Conservation (phyloP, 2,113 vertebrate genomes). For the Brachyistius frenatus region DNA sequence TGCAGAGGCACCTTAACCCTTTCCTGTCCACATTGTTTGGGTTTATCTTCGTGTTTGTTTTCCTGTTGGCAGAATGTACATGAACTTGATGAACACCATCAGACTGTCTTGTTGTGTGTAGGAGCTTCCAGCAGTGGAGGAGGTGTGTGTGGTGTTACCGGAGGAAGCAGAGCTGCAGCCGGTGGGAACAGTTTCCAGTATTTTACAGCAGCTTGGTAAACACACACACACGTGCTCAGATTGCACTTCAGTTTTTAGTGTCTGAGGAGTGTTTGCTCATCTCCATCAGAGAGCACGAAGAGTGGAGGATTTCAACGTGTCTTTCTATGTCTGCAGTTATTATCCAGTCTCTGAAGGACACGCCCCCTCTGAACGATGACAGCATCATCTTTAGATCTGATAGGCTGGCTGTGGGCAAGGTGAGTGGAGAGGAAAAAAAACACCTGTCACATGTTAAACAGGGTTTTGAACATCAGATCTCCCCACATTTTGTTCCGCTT, state of each 20-base stretch:
- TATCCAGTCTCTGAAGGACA: constrained; percentile 89
- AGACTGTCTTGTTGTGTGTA: constrained; percentile 49
- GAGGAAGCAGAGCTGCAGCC: constrained; percentile 87
- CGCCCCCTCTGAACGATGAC: constrained; percentile 90
- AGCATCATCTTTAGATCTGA: constrained; percentile 91
- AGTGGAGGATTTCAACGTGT: not conserved
- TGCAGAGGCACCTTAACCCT: no score
- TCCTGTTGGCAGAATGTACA: no score
- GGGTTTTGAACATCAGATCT: no score
- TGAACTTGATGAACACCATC: no score
- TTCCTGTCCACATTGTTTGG: no score
- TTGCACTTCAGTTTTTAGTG: not conserved
- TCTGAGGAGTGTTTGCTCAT: not conserved
- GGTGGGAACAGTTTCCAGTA: constrained; percentile 89
- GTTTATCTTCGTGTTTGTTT: no score
- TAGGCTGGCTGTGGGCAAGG: constrained; percentile 89
- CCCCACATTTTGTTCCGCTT: no score
- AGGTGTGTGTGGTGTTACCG: constrained; percentile 85
- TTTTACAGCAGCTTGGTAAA: constrained; percentile 91
- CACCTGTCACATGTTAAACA: not conserved
- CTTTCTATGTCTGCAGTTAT: constrained; percentile 83
- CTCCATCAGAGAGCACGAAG: not conserved
- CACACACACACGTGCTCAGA: not conserved
- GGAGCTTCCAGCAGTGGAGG: constrained; percentile 90
- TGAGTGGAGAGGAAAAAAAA: constrained; percentile 59